Evolutionary conservation across 1,140 invertebrate genomes (phyloP), one percentile per base, ranked within the genome.

Genomic region (Artemia franciscana): DNA sequence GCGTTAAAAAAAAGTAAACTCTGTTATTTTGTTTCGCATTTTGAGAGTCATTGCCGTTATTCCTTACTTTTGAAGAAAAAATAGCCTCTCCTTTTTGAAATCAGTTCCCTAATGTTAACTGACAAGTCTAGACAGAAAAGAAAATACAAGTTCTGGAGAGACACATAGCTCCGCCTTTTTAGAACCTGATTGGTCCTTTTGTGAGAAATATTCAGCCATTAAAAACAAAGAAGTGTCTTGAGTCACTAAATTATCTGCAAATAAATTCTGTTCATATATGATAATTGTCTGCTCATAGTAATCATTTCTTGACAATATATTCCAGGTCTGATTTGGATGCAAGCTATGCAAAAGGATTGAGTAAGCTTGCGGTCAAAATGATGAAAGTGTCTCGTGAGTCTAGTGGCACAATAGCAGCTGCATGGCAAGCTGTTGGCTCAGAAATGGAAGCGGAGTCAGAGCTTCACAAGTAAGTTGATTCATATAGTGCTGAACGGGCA

Each of bases 401-500:
- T 59, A 78, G 84, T 25, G 89, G 89, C 12, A 86, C 84, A 59
- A 79, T 91, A 58, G 83, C 84, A 62, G 84, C 91, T 65, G 86
- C 88, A 63, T 93, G 90, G 90, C 85, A 86, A 73, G 80, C 84
- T 65, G 85, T 91, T 58, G 87, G 85, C 27, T 77, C 82, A n/a
- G 86, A 91, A 73, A 87, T 93, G 81, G 90, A 93, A 72, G 80
- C 83, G 65, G 83, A 88, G 68, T 85, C 88, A 24, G 89, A 92
- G 70, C 80, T 86, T 39, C 90, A 92, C 74, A 82, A 84, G 76
- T 80, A 76, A 67, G 68, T 68, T 5, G 9, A 12, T 62, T 5
- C 59, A 26, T 59, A n/a, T 59, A 5, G 59, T 27, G 7, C 24
- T 63, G 0, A 24, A n/a, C 24, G n/a, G n/a, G n/a, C n/a, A n/a